phyloP scores from a whole-genome alignment of 2,797 vertebrate species.

The Adrianichthys oophorus region DNA sequence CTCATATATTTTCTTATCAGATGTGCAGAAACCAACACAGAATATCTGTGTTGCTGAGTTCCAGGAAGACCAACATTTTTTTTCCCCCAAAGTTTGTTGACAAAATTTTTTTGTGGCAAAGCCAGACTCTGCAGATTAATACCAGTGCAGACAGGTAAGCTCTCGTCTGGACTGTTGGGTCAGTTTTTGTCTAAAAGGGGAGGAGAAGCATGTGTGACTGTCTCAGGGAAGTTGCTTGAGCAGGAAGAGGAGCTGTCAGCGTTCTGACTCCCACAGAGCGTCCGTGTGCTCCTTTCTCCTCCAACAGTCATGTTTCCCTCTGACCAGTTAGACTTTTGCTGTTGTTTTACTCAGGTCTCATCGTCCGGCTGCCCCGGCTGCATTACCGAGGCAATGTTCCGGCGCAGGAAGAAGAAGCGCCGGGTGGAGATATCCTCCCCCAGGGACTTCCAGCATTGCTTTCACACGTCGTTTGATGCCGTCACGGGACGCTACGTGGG shows the following conservation, averaged over 20 bases:
- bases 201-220: conserved; percentile 35
- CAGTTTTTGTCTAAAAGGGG: conserved; percentile 18
- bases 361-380: not conserved
- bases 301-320: conserved; percentile 11
- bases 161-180: conserved; percentile 44
- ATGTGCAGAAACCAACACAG: no score
- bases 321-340: not conserved
- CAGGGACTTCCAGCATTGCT: conserved; percentile 88
- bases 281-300: conserved; percentile 5
- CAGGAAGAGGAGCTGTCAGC: conserved; percentile 23
- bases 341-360: conserved; percentile 24
- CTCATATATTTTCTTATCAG: no score
- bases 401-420: conserved; percentile 83
- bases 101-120: no score
- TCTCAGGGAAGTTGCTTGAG: conserved; percentile 27
- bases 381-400: conserved; percentile 79
- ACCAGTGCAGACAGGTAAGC: conserved; percentile 13
- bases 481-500: conserved; percentile 86
- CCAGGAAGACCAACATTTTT: no score
- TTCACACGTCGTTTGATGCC: conserved; percentile 88
- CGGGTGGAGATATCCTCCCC: conserved; percentile 87
- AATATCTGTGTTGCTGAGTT: no score
- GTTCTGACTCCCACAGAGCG: not conserved
- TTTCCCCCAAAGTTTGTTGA: no score
- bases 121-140: no score